These are phyloP conservation scores for Megalops atlanticus DNA, from an alignment of 2,113 vertebrate genomes.

Conservation along the genomic window DNA sequence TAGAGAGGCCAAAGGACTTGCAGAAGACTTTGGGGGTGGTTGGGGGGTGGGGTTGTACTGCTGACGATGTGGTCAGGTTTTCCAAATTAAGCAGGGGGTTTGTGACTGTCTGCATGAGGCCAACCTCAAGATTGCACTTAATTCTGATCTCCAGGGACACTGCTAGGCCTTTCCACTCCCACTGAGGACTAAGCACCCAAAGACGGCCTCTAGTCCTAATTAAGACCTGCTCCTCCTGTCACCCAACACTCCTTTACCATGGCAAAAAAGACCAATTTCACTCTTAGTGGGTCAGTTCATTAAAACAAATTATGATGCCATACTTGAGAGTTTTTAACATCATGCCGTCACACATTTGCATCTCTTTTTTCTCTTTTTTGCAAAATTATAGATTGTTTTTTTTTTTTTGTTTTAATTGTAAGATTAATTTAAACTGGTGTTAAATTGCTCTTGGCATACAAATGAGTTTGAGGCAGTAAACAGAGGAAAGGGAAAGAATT, in stretches of 20 bases:
- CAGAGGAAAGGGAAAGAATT: too few species aligned
- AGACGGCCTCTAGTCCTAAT: constrained; percentile 62
- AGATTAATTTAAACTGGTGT: too few species aligned
- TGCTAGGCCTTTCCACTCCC: constrained; percentile 38
- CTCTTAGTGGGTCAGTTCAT: constrained; percentile 45
- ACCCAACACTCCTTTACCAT: constrained; percentile 41
- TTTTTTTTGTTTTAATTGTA: too few species aligned
- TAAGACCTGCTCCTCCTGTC: constrained; percentile 40
- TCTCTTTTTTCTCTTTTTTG: too few species aligned
- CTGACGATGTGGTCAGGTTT: not conserved
- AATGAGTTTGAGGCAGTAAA: too few species aligned
- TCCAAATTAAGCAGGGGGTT: constrained; percentile 43
- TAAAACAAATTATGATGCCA: not conserved
- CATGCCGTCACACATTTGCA: not conserved
- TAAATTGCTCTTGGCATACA: too few species aligned
- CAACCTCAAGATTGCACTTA: constrained; percentile 46
- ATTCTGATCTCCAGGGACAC: constrained; percentile 35
- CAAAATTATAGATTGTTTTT: too few species aligned
- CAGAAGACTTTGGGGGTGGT: not conserved
- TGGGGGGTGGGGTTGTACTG: not conserved
- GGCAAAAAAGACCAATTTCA: constrained; percentile 61
- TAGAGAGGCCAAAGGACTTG: not conserved
- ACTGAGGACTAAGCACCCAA: constrained; percentile 48
- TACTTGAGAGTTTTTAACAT: not conserved
- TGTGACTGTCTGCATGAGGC: constrained; percentile 39